Evolutionary conservation across 2,797 vertebrate species (phyloP).

Genomic region (Crocodylus rhombifer): DNA sequence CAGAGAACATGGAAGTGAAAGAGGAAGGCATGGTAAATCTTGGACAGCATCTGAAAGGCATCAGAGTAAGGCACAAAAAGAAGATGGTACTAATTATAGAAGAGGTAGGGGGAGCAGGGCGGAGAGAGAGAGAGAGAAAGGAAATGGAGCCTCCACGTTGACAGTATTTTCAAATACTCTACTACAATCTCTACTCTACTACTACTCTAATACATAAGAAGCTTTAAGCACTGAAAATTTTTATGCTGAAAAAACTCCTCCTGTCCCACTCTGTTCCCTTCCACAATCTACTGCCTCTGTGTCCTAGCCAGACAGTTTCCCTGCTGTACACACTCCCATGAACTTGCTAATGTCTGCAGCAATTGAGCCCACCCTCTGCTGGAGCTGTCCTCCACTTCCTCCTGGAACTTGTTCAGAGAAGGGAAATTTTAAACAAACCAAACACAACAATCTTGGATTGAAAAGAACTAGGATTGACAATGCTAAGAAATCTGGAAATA

Average conservation of each 20-base stretch:
- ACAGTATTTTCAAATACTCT: background rate
- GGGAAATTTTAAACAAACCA: background rate
- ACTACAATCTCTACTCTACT: too few relatives aligned
- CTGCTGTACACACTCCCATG: rapidly evolving
- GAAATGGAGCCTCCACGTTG: background rate
- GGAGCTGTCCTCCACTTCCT: background rate
- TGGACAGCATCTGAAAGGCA: rapidly evolving
- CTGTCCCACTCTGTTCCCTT: background rate
- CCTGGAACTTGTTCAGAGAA: background rate
- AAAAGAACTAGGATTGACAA: too few relatives aligned
- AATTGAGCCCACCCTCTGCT: background rate
- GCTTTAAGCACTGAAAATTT: too few relatives aligned
- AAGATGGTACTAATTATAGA: background rate
- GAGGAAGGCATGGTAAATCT: rapidly evolving
- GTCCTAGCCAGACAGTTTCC: background rate
- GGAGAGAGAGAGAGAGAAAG: background rate
- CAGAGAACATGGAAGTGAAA: rapidly evolving
- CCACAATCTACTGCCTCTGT: background rate
- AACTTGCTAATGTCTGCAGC: background rate
- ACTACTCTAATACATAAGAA: too few relatives aligned
- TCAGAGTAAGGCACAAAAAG: rapidly evolving
- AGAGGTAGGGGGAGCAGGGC: background rate
- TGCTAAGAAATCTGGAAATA: background rate
- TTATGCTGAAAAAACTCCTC: too few relatives aligned
- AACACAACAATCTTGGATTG: too few relatives aligned